A percentile compares a stretch with the other conserved stretches of the same genome.
phyloP scores from a whole-genome alignment of 2,797 vertebrate species.

The Protonibea diacanthus region DNA sequence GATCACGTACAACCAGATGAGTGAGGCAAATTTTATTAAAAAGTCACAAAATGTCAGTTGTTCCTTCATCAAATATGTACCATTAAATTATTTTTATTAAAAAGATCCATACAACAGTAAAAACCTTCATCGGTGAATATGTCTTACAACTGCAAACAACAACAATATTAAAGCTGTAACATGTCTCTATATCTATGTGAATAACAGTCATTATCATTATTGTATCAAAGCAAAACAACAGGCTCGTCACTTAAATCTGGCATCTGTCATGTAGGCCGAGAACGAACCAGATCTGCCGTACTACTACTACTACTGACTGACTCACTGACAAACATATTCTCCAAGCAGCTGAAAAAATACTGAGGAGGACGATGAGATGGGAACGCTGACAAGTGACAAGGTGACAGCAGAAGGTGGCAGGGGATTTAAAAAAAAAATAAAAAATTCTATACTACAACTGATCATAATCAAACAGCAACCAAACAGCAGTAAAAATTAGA shows the following conservation, averaged over 20 bases:
- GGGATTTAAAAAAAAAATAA: background rate
- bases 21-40: background rate
- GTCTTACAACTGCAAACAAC: background rate
- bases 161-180: background rate
- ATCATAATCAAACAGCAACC: background rate
- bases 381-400: background rate
- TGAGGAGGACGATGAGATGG: conserved; percentile 17
- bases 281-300: conserved; percentile 4
- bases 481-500: conserved; percentile 2
- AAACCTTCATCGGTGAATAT: background rate
- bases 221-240: background rate
- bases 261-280: background rate
- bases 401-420: conserved; percentile 13
- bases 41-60: background rate
- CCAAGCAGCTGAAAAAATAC: conserved; percentile 24
- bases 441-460: background rate
- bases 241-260: conserved; percentile 1
- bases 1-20: conserved; percentile 8
- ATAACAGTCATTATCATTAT: background rate
- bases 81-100: background rate
- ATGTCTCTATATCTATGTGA: conserved; percentile 6
- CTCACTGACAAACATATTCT: conserved; percentile 40
- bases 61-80: background rate
- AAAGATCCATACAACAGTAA: background rate
- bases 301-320: conserved; percentile 24